Evolutionary conservation across 2,888 invertebrate species (phyloP).

Genomic region (Eremobia ochroleuca): DNA sequence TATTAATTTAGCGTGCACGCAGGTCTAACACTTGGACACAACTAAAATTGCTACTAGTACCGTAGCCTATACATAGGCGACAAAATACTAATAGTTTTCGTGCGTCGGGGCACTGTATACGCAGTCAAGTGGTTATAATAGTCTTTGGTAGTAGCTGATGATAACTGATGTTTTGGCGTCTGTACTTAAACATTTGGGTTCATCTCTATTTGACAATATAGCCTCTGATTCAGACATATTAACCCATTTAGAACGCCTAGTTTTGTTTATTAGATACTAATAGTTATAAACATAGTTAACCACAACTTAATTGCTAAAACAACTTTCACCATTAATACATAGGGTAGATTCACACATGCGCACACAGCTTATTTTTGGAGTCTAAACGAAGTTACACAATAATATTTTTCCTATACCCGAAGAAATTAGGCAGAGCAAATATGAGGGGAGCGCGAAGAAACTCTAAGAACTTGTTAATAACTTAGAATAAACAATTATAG

Average conservation of each 20-base stretch:
- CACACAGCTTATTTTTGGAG: conserved; percentile 41
- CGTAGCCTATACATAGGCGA: too few species aligned
- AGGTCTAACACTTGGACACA: too few species aligned
- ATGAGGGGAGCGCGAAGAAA: conserved; percentile 75
- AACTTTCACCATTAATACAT: not conserved
- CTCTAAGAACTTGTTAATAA: conserved; percentile 75
- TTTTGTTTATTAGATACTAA: not conserved
- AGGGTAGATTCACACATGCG: not conserved
- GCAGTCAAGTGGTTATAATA: too few species aligned
- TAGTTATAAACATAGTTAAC: not conserved
- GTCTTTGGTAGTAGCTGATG: too few species aligned
- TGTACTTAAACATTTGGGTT: too few species aligned
- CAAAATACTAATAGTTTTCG: too few species aligned
- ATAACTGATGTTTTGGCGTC: too few species aligned
- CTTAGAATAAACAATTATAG: conserved; percentile 73
- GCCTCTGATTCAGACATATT: not conserved
- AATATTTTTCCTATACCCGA: conserved; percentile 79
- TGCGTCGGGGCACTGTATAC: too few species aligned
- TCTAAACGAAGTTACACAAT: conserved; percentile 68
- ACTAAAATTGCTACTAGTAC: too few species aligned
- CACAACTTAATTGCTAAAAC: not conserved
- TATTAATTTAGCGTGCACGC: too few species aligned
- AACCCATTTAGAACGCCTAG: not conserved
- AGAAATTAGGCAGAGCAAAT: conserved; percentile 83
- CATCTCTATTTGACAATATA: not conserved